Evolutionary conservation across 2,113 vertebrate species (phyloP).

Genomic region (Smithornis capensis): DNA sequence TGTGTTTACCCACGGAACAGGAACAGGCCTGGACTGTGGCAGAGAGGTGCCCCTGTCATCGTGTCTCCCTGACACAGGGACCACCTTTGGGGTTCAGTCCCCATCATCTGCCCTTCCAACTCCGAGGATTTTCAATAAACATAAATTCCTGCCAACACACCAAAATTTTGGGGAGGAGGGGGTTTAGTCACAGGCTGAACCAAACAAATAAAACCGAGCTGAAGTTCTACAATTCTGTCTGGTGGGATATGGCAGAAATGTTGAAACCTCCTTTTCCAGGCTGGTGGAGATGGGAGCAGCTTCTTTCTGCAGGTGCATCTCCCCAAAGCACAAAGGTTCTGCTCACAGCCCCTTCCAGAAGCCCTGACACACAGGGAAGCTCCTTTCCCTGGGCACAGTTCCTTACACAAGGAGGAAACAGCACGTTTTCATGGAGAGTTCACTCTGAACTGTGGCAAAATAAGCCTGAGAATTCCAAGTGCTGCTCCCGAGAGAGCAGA

Average conservation of each 20-base stretch:
- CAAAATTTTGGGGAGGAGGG: neutral
- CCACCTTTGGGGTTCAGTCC: neutral
- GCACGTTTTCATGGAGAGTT: fast-evolving
- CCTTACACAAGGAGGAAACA: neutral
- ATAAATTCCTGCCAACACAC: neutral
- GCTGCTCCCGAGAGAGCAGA: neutral
- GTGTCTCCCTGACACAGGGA: neutral
- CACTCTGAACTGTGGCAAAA: neutral
- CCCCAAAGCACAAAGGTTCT: fast-evolving
- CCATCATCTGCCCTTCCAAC: neutral
- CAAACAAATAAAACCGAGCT: neutral
- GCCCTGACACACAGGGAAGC: neutral
- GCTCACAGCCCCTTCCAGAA: neutral
- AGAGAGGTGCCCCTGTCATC: neutral
- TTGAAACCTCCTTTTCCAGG: neutral
- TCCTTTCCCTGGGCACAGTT: neutral
- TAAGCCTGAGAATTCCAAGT: fast-evolving
- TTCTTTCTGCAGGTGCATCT: neutral
- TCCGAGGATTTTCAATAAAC: neutral
- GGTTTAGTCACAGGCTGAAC: neutral
- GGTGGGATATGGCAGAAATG: fast-evolving
- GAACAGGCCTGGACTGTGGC: neutral
- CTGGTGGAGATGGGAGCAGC: neutral
- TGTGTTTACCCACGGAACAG: neutral
- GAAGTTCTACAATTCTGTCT: neutral